Base-by-base conservation (phyloP, 2,113 vertebrate genomes). In the Scytalopus superciliaris region DNA sequence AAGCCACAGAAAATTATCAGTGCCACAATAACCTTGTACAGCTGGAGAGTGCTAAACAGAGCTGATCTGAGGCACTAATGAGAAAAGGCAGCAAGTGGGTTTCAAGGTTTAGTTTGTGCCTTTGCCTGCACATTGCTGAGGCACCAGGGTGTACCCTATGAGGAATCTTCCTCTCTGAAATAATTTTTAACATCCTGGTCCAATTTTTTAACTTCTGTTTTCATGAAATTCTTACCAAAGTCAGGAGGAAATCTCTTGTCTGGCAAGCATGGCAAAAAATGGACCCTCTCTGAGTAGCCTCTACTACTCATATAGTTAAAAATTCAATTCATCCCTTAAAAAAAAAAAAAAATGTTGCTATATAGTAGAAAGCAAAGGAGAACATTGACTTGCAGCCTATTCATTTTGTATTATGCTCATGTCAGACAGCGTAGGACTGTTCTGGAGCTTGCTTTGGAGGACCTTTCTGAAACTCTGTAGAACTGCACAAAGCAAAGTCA, bases 1-100 rank as follows among this genome's bases (percentile, higher is more conserved):
- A 97, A 97, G 93, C 83, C 93, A 94, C 80, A 90, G 94, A 88
- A 97, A 97, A 95, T 96, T 84, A 62, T 78, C 82, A 77, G 27
- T 89, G 75, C 93, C 94, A 93, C 94, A 91, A 55, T 92, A 96
- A 93, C 67, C 72, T 63, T 90, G 4, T 89, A 70, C 64, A 96
- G 62, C 83, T 93, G 53, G 45, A 97, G 55, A 81, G 49, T 95
- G 79, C 69, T 93, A 87, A 96, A 90, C 89, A 93, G 87, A 94
- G 62, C 39, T 35, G 75, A 45, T 87, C 63, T 87, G 92, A 93
- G 95, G n/a, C 73, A 56, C 66, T 72, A 63, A 35, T 60, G 55
- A 92, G 62, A 62, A 55, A 59, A 94, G 69, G 67, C 79, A 94
- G 53, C 52, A 89, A 84, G 80, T 8, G 92, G 22, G 6, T 66